Evolutionary conservation across 23 tunicate genomes (phyloP).

Genomic region (Botrylloides violaceus): DNA sequence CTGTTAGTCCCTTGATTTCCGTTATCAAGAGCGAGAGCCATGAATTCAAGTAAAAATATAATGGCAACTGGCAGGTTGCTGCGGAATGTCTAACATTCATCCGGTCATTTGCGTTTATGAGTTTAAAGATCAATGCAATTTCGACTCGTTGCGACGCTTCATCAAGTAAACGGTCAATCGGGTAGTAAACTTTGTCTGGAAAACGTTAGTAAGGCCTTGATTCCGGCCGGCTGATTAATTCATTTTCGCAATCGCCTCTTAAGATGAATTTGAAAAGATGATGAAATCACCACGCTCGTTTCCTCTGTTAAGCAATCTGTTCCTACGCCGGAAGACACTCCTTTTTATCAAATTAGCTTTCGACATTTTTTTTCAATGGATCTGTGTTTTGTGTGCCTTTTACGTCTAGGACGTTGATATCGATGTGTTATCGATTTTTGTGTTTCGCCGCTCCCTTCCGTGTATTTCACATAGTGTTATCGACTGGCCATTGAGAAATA

Average conservation of each 20-base stretch:
- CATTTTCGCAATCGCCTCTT: too few relatives aligned
- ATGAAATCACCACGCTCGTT: not conserved
- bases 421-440: not conserved
- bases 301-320: not conserved
- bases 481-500: not conserved
- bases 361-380: not conserved
- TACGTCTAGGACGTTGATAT: not conserved
- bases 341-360: not conserved
- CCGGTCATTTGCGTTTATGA: conserved; percentile 3
- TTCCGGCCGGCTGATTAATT: too few relatives aligned
- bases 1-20: too few relatives aligned
- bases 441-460: not conserved
- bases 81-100: not conserved
- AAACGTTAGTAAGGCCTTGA: too few relatives aligned
- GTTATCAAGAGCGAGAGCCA: not conserved
- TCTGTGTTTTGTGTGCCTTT: not conserved
- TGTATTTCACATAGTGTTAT: not conserved
- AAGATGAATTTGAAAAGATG: not conserved
- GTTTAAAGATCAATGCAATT: not conserved
- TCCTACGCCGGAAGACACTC: not conserved
- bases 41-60: not conserved
- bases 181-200: too few relatives aligned
- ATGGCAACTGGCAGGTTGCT: not conserved
- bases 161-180: too few relatives aligned
- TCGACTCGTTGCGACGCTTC: too few relatives aligned